phyloP scores from a whole-genome alignment of 2,797 vertebrate species.

The Pseudocheirus occidentalis region DNA sequence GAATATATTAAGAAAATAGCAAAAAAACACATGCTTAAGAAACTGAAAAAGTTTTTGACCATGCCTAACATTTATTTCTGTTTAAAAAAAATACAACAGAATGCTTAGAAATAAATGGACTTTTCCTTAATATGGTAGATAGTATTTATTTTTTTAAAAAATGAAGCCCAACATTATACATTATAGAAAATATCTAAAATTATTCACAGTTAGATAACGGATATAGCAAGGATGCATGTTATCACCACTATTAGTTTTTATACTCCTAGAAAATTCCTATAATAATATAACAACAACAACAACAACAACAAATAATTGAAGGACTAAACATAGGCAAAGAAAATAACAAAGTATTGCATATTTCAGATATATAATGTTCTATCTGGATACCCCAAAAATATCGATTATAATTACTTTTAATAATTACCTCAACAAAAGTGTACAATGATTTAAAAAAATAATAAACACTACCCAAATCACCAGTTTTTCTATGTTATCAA shows the following conservation, averaged over 20 bases:
- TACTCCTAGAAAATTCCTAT: background rate
- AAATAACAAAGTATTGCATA: background rate
- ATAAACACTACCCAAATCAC: background rate
- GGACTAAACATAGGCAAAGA: background rate
- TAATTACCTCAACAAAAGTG: background rate
- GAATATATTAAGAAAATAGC: background rate
- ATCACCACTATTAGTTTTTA: background rate
- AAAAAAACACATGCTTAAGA: background rate
- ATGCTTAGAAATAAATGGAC: too few relatives aligned
- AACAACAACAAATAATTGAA: background rate
- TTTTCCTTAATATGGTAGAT: too few relatives aligned
- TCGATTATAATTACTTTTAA: too few relatives aligned
- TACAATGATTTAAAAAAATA: background rate
- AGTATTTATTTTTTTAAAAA: too few relatives aligned
- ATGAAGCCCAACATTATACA: background rate
- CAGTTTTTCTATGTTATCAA: background rate
- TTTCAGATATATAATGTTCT: too few relatives aligned
- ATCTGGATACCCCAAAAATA: background rate
- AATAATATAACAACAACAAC: background rate
- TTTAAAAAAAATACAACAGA: background rate
- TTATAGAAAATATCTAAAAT: background rate
- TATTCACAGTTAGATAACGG: background rate
- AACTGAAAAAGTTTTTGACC: background rate
- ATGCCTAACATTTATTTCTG: background rate
- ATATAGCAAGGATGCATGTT: background rate